phyloP scores from a whole-genome alignment of 2,888 invertebrate genomes.

The Synergus gifuensis region DNA sequence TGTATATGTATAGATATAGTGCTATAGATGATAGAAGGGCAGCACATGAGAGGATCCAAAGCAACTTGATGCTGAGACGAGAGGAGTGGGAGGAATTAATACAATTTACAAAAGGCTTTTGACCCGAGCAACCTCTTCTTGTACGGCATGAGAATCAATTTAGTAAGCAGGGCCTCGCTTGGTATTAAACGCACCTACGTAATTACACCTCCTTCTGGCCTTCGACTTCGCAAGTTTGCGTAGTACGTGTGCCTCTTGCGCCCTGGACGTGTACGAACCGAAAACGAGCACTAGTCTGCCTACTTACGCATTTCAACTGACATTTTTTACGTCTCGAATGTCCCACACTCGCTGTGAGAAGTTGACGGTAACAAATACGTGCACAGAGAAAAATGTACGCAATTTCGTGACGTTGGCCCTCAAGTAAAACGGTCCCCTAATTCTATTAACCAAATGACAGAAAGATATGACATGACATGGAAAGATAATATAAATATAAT shows the following conservation, averaged over 20 bases:
- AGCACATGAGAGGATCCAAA: constrained; percentile 19
- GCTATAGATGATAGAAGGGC: constrained; percentile 19
- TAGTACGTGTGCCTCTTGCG: neutral
- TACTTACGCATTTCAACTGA: constrained; percentile 21
- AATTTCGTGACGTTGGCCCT: constrained; percentile 14
- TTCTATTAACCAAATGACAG: neutral
- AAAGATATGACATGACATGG: too few species aligned
- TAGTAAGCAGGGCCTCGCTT: constrained; percentile 51
- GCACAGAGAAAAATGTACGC: constrained; percentile 8
- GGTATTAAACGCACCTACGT: constrained; percentile 32
- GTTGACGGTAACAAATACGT: constrained; percentile 3
- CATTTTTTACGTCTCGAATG: constrained; percentile 18
- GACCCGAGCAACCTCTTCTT: constrained; percentile 66
- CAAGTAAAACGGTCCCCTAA: neutral
- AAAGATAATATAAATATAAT: neutral
- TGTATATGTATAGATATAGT: constrained; percentile 50
- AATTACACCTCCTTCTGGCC: constrained; percentile 1
- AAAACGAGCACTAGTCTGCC: neutral
- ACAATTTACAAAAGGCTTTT: constrained; percentile 73
- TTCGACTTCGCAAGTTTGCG: neutral
- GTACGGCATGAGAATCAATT: constrained; percentile 72
- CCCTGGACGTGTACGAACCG: neutral
- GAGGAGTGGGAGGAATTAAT: constrained; percentile 60
- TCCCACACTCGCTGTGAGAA: constrained; percentile 11
- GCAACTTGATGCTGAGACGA: constrained; percentile 32